Evolutionary conservation across 2,888 invertebrate species (phyloP).

Genomic region (Harmothoe impar): DNA sequence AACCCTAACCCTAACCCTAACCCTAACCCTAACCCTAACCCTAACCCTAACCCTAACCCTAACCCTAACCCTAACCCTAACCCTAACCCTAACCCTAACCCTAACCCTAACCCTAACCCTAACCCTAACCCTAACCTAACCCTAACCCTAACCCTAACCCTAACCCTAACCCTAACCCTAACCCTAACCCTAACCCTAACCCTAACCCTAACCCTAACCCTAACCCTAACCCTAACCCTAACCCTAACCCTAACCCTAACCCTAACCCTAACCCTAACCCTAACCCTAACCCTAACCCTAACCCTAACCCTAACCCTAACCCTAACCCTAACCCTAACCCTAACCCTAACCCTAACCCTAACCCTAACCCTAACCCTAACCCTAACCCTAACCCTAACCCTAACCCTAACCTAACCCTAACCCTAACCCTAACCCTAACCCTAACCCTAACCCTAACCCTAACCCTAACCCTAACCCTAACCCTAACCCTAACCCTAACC

Average conservation of each 20-base stretch:
- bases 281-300: slow-evolving; percentile 67
- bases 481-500: too few relatives aligned
- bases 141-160: slow-evolving; percentile 71
- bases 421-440: too few relatives aligned
- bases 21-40: slow-evolving; percentile 66
- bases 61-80: slow-evolving; percentile 71
- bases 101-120: slow-evolving; percentile 70
- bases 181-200: slow-evolving; percentile 69
- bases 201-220: slow-evolving; percentile 66
- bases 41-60: slow-evolving; percentile 68
- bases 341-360: slow-evolving; percentile 66
- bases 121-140: too few relatives aligned
- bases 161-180: slow-evolving; percentile 69
- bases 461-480: too few relatives aligned
- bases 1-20: slow-evolving; percentile 67
- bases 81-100: slow-evolving; percentile 70
- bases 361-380: too few relatives aligned
- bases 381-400: too few relatives aligned
- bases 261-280: slow-evolving; percentile 68
- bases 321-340: slow-evolving; percentile 65
- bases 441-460: too few relatives aligned
- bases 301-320: slow-evolving; percentile 68
- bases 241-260: slow-evolving; percentile 68
- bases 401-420: too few relatives aligned
- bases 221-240: slow-evolving; percentile 68